phyloP scores from a whole-genome alignment of 2,888 invertebrate species.

The Chrysotoxum bicinctum region DNA sequence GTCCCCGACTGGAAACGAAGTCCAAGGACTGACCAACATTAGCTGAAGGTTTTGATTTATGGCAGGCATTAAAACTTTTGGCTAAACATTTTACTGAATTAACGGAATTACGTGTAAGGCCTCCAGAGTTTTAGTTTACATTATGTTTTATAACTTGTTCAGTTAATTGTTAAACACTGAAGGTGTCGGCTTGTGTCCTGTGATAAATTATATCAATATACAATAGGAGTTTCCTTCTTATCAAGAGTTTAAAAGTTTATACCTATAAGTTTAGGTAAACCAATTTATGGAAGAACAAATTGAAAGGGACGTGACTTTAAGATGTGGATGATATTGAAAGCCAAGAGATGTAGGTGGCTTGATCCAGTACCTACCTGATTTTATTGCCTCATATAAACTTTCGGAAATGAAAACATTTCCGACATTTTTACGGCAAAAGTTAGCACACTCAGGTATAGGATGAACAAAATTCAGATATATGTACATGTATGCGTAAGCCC shows the following conservation, averaged over 20 bases:
- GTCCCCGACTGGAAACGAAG: not conserved
- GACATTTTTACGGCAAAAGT: conserved; percentile 49
- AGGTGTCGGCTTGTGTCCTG: conserved; percentile 28
- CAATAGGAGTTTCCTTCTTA: not conserved
- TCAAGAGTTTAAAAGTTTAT: not conserved
- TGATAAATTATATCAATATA: conserved; percentile 22
- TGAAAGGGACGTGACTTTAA: not conserved
- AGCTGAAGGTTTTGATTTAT: conserved; percentile 15
- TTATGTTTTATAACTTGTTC: conserved; percentile 30
- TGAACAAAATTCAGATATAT: not conserved
- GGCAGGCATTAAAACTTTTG: conserved; percentile 19
- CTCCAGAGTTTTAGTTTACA: conserved; percentile 34
- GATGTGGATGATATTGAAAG: not conserved
- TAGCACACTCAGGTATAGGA: conserved; percentile 3
- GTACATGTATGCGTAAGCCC: not conserved
- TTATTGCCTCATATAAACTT: conserved; percentile 36
- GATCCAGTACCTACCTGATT: conserved; percentile 45
- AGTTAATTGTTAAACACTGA: conserved; percentile 31
- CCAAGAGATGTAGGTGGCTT: not conserved
- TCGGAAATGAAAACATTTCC: conserved; percentile 59
- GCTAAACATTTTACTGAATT: conserved; percentile 19
- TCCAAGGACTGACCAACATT: not conserved
- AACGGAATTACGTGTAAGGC: not conserved
- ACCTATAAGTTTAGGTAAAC: too few relatives aligned
- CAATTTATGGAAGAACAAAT: not conserved